Percentiles rank a stretch among this genome's conserved stretches.
Evolutionary conservation across 2,888 invertebrate species (phyloP).

Genomic region (Pilophorus perplexus): DNA sequence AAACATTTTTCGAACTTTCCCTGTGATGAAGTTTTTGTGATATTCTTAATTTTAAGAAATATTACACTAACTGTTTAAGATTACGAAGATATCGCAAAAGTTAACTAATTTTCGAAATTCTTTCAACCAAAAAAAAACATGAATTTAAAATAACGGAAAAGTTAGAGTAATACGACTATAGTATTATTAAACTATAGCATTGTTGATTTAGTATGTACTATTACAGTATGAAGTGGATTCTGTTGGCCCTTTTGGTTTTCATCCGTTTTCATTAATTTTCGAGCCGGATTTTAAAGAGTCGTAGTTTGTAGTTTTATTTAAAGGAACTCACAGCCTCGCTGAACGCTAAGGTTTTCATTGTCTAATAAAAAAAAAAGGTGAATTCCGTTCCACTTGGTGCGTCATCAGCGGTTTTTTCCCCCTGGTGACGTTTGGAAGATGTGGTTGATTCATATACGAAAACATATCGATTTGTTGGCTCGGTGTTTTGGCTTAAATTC

Average conservation of each 20-base stretch:
- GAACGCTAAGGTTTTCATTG: too few species aligned
- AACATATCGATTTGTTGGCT: too few species aligned
- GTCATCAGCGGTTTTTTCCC: too few species aligned
- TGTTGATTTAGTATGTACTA: slow-evolving; percentile 12
- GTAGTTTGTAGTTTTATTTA: too few species aligned
- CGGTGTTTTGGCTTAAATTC: too few species aligned
- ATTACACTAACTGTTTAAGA: slow-evolving; percentile 27
- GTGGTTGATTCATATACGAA: too few species aligned
- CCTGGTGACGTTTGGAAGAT: too few species aligned
- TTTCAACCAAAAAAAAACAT: not conserved
- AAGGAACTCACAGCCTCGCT: slow-evolving; percentile 15
- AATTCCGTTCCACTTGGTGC: too few species aligned
- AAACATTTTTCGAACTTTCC: not conserved
- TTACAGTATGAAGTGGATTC: not conserved
- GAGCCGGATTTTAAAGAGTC: too few species aligned
- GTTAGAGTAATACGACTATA: not conserved
- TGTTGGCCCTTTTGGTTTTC: too few species aligned
- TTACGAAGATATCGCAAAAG: slow-evolving; percentile 13
- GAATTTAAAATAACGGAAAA: not conserved
- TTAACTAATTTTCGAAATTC: slow-evolving; percentile 12
- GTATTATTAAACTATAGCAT: slow-evolving; percentile 21
- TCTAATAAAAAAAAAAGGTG: too few species aligned
- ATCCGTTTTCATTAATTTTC: too few species aligned
- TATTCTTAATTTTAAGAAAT: slow-evolving; percentile 37
- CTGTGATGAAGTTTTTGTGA: slow-evolving; percentile 36